Evolutionary conservation across 2,113 vertebrate genomes (phyloP), one percentile per base, ranked within the genome.

Genomic region (Capreolus pygargus): DNA sequence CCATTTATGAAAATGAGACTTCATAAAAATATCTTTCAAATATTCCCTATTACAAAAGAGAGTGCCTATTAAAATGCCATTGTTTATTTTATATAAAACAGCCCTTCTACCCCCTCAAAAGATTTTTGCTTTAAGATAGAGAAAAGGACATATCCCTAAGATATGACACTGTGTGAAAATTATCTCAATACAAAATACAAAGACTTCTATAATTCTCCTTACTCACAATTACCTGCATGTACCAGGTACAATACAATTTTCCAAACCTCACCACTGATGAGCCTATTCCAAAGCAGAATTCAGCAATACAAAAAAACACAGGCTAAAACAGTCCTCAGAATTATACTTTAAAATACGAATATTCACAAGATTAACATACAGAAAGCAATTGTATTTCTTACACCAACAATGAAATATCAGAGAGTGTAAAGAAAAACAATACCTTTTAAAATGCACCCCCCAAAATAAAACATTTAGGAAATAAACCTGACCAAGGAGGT

Each of bases 241-340:
- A 60, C 60, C 74, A 81, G 45, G 61, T 78, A 39, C 23, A 83
- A 23, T 52, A 39, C 28, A 83, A 17, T 52, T 61, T 64, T 33
- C 57, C 74, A n/a, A 76, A 89, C 61, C 43, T 58, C 52, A 86
- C 16, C 76, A 36, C 0, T 45, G 64, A 70, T 27, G 36, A 55
- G 45, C 5, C 67, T 19, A 6, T 30, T 61, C 28, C 39, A 60
- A 84, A 86, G 33, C 4, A 64, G 36, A 90, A 82, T 70, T 89
- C 45, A 94, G 81, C 6, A 93, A 39, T 11, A 85, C 39, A 86
- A n/a, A 96, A 96, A 96, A 16, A 58, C 81, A 95, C 19, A 93
- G 47, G 25, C 36, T 43, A 83, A 58, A 45, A 64, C 0, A 78
- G 52, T 67, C 79, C 50, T 57, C 45, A 82, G 7, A 84, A 92